Evolutionary conservation across 64 coral and sea anemone genomes (phyloP).

Genomic region (Montipora foliosa): DNA sequence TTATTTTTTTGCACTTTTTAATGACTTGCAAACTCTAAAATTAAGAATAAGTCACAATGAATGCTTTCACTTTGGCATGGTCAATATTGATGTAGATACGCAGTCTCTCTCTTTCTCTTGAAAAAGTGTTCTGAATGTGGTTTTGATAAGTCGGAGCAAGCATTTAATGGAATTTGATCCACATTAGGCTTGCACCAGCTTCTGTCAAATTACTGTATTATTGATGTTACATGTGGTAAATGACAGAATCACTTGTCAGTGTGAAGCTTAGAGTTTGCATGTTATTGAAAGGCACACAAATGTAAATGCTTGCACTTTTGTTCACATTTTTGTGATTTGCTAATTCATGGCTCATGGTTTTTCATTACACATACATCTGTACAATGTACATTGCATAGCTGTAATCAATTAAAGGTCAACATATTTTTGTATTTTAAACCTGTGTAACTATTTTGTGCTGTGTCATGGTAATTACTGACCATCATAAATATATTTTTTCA

Average conservation of each 20-base stretch:
- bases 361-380: not conserved
- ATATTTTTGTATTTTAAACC: too few species aligned
- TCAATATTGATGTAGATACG: too few species aligned
- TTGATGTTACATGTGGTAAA: too few species aligned
- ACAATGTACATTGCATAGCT: not conserved
- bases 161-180: too few species aligned
- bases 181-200: too few species aligned
- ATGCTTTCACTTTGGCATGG: not conserved
- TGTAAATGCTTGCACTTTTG: not conserved
- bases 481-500: too few species aligned
- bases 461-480: too few species aligned
- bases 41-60: not conserved
- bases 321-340: not conserved
- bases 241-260: not conserved
- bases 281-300: not conserved
- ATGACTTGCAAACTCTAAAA: not conserved
- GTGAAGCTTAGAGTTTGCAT: not conserved
- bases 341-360: not conserved
- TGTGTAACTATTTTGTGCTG: too few species aligned
- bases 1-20: not conserved
- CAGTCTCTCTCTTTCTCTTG: too few species aligned
- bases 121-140: too few species aligned
- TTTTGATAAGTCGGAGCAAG: too few species aligned
- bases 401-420: not conserved
- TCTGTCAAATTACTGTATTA: too few species aligned